These are phyloP conservation scores for Sparus aurata DNA, from an alignment of 2,797 vertebrate genomes.

Conservation along the genomic window DNA sequence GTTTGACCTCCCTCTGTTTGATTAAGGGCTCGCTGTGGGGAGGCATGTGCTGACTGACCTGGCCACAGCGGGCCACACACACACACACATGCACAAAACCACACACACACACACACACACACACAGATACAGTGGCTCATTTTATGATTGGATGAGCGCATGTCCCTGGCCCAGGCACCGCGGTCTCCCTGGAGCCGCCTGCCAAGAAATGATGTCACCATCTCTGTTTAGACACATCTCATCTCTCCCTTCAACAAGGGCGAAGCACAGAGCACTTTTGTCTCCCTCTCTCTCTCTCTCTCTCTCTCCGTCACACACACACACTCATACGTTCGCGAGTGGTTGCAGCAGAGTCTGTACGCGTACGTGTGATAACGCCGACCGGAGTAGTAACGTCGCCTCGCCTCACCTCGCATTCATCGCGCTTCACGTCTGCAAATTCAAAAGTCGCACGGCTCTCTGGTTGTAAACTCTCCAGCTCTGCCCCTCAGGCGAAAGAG, in stretches of 20 bases:
- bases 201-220: constrained; percentile 80
- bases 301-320: background rate
- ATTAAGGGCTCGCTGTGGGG: constrained; percentile 70
- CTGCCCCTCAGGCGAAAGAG: constrained; percentile 9
- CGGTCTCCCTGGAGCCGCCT: constrained; percentile 68
- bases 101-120: constrained; percentile 27
- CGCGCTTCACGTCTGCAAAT: background rate
- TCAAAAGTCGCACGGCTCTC: constrained; percentile 3
- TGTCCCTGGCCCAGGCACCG: constrained; percentile 52
- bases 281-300: constrained; percentile 28
- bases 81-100: too few species aligned
- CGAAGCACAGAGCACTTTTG: constrained; percentile 51
- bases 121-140: constrained; percentile 39
- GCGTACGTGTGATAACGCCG: background rate
- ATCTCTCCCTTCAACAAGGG: constrained; percentile 71
- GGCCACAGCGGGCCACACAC: constrained; percentile 42
- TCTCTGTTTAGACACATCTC: constrained; percentile 73
- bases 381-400: background rate
- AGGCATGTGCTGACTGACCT: constrained; percentile 63
- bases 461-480: background rate
- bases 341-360: constrained; percentile 6
- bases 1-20: constrained; percentile 66
- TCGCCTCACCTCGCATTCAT: background rate
- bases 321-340: constrained; percentile 10
- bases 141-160: constrained; percentile 66